Evolutionary conservation across 2,888 invertebrate genomes (phyloP), one percentile per base, ranked within the genome.

Genomic region (Drosophila ustulata): DNA sequence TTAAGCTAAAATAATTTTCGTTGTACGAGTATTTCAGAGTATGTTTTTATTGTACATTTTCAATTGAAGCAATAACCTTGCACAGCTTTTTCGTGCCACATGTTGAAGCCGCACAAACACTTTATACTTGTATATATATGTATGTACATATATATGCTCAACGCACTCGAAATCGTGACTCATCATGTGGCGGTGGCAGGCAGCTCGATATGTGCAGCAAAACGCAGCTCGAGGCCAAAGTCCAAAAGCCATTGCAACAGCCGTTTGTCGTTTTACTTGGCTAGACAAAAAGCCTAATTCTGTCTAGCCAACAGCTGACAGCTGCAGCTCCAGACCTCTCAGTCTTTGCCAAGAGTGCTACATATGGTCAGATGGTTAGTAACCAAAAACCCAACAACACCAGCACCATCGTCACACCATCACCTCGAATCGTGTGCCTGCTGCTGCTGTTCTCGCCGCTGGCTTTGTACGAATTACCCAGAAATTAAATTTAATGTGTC

Each of bases 281-380:
- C 82, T 78, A 88, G 86, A 83, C 84, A 66, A 82, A 78, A 68
- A 79, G 79, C 87, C 83, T 75, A 84, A 84, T 87, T 88, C 85
- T 66, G 89, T 88, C 89, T 83, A 75, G 89, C 75, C 82, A 74
- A 66, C 76, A 76, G 71, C 71, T 69, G 80, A 59, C 73, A 61
- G 69, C 56, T 49, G 63, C 57, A 57, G 57, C 57, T 64, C 26
- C 13, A 32, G 30, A 41, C 26, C 26, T 18, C 28, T 32, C 32
- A 32, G 32, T 32, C 32, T 13, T 41, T 13, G 39, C 39, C 6
- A 41, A 7, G 13, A 53, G 37, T 56, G 23, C 39, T 23, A 3
- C 41, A 41, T 56, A 53, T 41, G 53, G 37, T 26, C 52, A 39
- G 25, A 55, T 43, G 55, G 43, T 8, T 9, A 45, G 57, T 43